Evolutionary conservation across 2,797 vertebrate genomes (phyloP).

Genomic region (Octomys mimax): DNA sequence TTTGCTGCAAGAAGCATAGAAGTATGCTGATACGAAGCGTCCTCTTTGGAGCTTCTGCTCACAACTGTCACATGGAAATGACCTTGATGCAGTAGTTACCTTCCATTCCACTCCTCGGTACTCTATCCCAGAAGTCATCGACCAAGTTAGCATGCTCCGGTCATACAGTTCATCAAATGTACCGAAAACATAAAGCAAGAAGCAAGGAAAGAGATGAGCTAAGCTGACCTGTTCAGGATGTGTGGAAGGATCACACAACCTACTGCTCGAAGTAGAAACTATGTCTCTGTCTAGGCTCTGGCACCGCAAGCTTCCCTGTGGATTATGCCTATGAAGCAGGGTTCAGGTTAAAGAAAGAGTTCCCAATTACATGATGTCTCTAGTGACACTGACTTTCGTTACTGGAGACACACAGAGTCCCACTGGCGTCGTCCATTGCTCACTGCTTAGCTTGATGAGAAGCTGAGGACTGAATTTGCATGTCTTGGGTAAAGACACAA

Average conservation of each 20-base stretch:
- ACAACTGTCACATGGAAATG: neutral
- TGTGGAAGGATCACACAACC: neutral
- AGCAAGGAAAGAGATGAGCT: neutral
- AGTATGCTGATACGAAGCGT: neutral
- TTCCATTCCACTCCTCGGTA: neutral
- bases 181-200: constrained; percentile 8
- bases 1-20: neutral
- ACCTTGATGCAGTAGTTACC: neutral
- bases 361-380: neutral
- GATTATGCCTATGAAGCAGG: neutral
- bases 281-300: neutral
- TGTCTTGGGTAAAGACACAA: neutral
- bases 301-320: neutral
- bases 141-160: neutral
- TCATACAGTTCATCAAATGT: neutral
- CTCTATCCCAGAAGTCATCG: neutral
- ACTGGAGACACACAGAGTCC: neutral
- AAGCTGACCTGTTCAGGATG: neutral
- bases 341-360: neutral
- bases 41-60: neutral
- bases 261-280: neutral
- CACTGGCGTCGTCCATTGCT: neutral
- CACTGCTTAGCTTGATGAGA: neutral
- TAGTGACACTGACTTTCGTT: neutral
- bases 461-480: neutral